A percentile compares a stretch with the other conserved stretches of the same genome.
Evolutionary conservation across 2,113 vertebrate species (phyloP).

Genomic region (Xerus inauris): DNA sequence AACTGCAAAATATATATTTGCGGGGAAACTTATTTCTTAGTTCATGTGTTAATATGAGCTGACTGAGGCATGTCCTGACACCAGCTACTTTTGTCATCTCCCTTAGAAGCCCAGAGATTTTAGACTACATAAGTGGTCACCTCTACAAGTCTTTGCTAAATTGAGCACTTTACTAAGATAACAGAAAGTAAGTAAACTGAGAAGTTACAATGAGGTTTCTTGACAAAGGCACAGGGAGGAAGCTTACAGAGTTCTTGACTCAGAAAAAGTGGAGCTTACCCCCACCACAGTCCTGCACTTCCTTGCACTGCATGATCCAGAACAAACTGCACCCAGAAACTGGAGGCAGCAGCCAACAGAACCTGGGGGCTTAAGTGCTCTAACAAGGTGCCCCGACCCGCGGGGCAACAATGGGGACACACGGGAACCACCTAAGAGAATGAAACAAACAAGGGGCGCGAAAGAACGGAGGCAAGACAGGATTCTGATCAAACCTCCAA

Average conservation of each 20-base stretch:
- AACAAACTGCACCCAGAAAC: neutral
- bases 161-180: neutral
- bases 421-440: too few species aligned
- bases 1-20: too few species aligned
- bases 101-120: neutral
- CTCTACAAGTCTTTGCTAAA: neutral
- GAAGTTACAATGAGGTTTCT: neutral
- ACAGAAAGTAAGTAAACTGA: neutral
- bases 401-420: too few species aligned
- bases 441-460: too few species aligned
- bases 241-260: neutral
- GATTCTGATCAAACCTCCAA: too few species aligned
- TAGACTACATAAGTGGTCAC: neutral
- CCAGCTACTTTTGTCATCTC: neutral
- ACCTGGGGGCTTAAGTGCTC: accelerated
- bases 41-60: accelerated
- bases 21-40: neutral
- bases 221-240: neutral
- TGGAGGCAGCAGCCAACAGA: neutral
- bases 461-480: too few species aligned
- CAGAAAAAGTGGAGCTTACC: neutral
- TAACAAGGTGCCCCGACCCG: too few species aligned
- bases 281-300: too few species aligned
- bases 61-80: accelerated
- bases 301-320: neutral